These are phyloP conservation scores for Agonum fuliginosum DNA, from an alignment of 2,888 invertebrate species.

Conservation along the genomic window DNA sequence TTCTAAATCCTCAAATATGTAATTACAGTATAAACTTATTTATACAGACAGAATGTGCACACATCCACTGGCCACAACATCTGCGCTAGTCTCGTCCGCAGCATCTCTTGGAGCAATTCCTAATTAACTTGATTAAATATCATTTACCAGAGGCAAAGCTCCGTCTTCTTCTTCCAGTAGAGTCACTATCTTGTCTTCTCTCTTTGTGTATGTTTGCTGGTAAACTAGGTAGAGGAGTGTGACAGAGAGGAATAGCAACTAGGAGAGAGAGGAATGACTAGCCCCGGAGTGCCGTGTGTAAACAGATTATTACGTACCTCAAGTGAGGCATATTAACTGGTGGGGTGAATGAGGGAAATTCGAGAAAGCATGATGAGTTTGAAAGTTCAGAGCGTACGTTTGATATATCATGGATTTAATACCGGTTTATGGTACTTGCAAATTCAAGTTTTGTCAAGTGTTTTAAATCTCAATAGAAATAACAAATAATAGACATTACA, in stretches of 20 bases:
- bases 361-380: background rate
- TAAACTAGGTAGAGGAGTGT: background rate
- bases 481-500: too few relatives aligned
- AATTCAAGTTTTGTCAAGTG: too few relatives aligned
- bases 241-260: background rate
- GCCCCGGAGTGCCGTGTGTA: constrained; percentile 20
- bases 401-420: too few relatives aligned
- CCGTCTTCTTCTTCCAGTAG: background rate
- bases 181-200: background rate
- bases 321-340: constrained; percentile 20
- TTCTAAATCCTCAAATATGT: too few relatives aligned
- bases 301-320: constrained; percentile 43
- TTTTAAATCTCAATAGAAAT: too few relatives aligned
- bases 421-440: too few relatives aligned
- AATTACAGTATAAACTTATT: background rate
- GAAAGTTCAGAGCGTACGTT: background rate
- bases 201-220: constrained; percentile 24
- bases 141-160: constrained; percentile 39
- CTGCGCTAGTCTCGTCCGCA: constrained; percentile 20
- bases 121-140: constrained; percentile 58
- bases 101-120: constrained; percentile 29
- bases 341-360: background rate
- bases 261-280: background rate
- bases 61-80: background rate
- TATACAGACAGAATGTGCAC: constrained; percentile 11